Evolutionary conservation across 2,797 vertebrate species (phyloP), one percentile per base, ranked within the genome.

Genomic region (Dromococcyx pavoninus): DNA sequence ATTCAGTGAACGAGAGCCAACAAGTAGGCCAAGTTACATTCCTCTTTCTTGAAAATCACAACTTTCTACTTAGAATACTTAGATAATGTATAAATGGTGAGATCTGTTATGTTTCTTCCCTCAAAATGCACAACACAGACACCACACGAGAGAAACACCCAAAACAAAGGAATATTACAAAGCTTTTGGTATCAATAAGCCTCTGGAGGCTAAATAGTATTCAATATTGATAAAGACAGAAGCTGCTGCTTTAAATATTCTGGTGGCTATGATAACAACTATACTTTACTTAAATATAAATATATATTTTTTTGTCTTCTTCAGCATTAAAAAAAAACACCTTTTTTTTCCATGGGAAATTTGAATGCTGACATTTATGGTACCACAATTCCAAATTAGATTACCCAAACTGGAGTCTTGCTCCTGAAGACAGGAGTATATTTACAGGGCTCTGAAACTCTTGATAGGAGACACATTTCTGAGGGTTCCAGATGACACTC

Each of bases 1-100:
- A 71, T 61, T 73, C 44, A 69, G 39, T 14, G 27, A 54, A 78
- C 46, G 67, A 75, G 48, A 89, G 35, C 62, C 50, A 75, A 83
- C 58, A 86, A 60, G 46, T 24, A 23, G 25, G n/a, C 35, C 10
- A 4, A 86, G 27, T 62, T 69, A 75, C 28, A 73, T 61, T 3
- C 35, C 48, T 28, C 37, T 48, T 70, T 17, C 7, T 17, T 37
- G 41, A 53, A 66, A 50, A 70, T 67, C 17, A 71, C 72, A 85
- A 10, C 50, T 69, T 80, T 37, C 66, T 80, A 43, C 48, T 64
- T 74, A 0, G 4, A 67, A 86, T 69, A 76, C 24, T 85, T 73
- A 0, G 1, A 35, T 19, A 67, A 82, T 0, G 0, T 24, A 66
- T 32, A 73, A 69, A 21, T 21, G 11, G 41, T 25, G 35, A 61